Evolutionary conservation across 2,888 invertebrate species (phyloP).

Genomic region (Metallyticus violacea): DNA sequence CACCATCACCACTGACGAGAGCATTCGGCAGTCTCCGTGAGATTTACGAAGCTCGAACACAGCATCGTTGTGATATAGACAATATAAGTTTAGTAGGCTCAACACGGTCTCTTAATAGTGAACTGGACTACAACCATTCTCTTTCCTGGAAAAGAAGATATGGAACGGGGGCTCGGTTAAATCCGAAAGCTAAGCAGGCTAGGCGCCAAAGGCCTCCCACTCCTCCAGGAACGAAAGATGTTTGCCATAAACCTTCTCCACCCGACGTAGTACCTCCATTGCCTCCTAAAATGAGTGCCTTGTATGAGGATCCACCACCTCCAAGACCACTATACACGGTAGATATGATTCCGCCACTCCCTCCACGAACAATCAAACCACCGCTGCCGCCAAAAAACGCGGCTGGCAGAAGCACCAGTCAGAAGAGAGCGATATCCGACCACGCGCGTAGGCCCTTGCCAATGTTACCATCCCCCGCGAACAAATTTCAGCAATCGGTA

Average conservation of each 20-base stretch:
- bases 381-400: slow-evolving; percentile 40
- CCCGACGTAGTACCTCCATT: slow-evolving; percentile 58
- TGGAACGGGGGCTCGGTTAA: slow-evolving; percentile 45
- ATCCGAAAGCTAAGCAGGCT: slow-evolving; percentile 70
- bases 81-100: not conserved
- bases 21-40: slow-evolving; percentile 68
- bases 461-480: slow-evolving; percentile 31
- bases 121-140: slow-evolving; percentile 14
- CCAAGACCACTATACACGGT: slow-evolving; percentile 27
- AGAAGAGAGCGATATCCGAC: slow-evolving; percentile 20
- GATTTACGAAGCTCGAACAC: slow-evolving; percentile 63
- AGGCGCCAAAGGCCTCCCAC: slow-evolving; percentile 66
- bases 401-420: slow-evolving; percentile 30
- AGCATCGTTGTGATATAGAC: not conserved
- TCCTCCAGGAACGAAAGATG: slow-evolving; percentile 47
- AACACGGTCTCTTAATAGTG: not conserved
- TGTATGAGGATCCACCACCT: slow-evolving; percentile 30
- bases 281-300: slow-evolving; percentile 11
- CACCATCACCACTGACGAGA: slow-evolving; percentile 39
- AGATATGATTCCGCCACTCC: slow-evolving; percentile 43
- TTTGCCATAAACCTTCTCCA: slow-evolving; percentile 53
- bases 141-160: slow-evolving; percentile 42
- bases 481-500: slow-evolving; percentile 28
- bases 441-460: slow-evolving; percentile 45
- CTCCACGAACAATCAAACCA: slow-evolving; percentile 43